Evolutionary conservation across 2,797 vertebrate genomes (phyloP).

Genomic region (Hylomyscus alleni): DNA sequence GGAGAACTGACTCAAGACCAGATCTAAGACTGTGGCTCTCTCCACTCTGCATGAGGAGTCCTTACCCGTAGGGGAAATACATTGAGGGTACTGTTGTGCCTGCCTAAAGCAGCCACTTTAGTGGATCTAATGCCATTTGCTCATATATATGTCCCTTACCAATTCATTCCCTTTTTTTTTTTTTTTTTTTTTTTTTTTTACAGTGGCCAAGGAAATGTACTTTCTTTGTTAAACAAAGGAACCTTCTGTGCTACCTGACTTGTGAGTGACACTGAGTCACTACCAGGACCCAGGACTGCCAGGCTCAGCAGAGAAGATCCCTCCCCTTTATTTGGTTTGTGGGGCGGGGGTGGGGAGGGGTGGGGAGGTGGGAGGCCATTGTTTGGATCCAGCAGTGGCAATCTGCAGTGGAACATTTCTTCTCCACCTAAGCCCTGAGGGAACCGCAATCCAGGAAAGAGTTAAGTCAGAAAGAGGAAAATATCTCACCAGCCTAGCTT

Average conservation of each 20-base stretch:
- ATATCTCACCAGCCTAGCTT: constrained; percentile 85
- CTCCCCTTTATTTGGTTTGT: neutral
- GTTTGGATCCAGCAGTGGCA: constrained; percentile 4
- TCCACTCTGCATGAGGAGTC: neutral
- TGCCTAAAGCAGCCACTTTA: neutral
- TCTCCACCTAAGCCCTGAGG: constrained; percentile 29
- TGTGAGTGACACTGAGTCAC: neutral
- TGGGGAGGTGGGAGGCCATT: neutral
- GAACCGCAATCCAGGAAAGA: constrained; percentile 74
- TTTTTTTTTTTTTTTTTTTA: constrained; percentile 57
- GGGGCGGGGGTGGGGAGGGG: neutral
- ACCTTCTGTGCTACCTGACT: neutral
- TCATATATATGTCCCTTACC: neutral
- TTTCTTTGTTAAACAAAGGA: constrained; percentile 28
- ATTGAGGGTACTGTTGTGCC: neutral
- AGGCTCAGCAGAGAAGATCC: neutral
- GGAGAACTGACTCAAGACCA: neutral
- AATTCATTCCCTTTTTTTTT: neutral
- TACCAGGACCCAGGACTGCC: neutral
- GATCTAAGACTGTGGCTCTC: neutral
- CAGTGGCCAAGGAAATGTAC: neutral
- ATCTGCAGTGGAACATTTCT: neutral
- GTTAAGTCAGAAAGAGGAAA: constrained; percentile 76
- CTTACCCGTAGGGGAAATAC: neutral
- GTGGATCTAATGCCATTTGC: neutral